Percentiles rank a stretch among this genome's conserved stretches.
Conservation (phyloP, 2,797 vertebrate species). For the Anabacerthia variegaticeps region DNA sequence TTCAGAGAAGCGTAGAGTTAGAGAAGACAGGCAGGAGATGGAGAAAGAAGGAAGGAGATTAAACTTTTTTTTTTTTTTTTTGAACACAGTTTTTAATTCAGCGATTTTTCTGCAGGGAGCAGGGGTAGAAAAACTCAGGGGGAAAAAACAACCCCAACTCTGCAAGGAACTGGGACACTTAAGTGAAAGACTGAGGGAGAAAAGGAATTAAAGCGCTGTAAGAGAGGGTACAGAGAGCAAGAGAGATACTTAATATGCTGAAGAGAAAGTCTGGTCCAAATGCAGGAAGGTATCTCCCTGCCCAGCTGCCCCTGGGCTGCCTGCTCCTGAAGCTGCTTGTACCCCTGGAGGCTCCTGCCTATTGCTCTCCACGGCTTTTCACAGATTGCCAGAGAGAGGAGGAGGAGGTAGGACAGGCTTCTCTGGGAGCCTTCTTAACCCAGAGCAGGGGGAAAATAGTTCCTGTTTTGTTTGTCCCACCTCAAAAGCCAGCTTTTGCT, state of each 20-base stretch:
- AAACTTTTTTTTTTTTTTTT: not conserved
- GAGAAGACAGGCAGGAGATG: not conserved
- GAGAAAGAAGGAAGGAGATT: not conserved
- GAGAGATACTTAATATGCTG: not conserved
- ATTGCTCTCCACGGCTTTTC: not conserved
- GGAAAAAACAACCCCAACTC: not conserved
- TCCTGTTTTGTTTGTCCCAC: not conserved
- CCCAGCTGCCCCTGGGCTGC: not conserved
- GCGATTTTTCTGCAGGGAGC: not conserved
- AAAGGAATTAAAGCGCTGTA: not conserved
- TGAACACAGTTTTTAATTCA: not conserved
- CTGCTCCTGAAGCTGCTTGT: not conserved
- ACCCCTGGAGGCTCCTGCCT: not conserved
- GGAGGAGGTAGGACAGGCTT: not conserved
- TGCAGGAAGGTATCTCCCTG: not conserved
- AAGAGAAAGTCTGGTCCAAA: not conserved
- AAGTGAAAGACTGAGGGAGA: not conserved
- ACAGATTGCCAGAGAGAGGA: not conserved
- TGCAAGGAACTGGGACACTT: not conserved
- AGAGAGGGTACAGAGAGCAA: not conserved
- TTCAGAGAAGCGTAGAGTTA: not conserved
- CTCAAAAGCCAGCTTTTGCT: not conserved
- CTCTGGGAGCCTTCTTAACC: not conserved
- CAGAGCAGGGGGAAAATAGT: not conserved
- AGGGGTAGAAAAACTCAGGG: not conserved